These are phyloP conservation scores for Cheumatopsyche charites DNA, from an alignment of 1,140 invertebrate species.

Conservation along the genomic window DNA sequence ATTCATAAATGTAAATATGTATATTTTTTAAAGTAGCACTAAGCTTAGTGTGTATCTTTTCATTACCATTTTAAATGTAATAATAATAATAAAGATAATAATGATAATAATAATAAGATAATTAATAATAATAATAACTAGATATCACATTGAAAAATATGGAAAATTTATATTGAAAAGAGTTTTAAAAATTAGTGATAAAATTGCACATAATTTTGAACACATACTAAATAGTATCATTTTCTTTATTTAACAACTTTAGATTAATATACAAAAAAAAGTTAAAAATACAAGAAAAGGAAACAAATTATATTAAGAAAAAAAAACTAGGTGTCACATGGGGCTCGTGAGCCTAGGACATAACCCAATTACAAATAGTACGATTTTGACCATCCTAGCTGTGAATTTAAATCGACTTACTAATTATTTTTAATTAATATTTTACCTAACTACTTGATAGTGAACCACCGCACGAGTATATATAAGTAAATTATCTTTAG, in stretches of 20 bases:
- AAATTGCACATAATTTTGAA: conserved; percentile 49
- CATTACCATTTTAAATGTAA: conserved; percentile 2
- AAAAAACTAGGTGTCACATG: conserved; percentile 34
- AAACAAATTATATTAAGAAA: too few species aligned
- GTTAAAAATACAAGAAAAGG: not conserved
- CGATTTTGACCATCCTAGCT: conserved; percentile 48
- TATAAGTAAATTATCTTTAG: conserved; percentile 11
- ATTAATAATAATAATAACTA: conserved; percentile 47
- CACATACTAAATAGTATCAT: conserved; percentile 47
- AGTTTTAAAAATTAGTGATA: conserved; percentile 45
- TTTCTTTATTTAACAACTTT: conserved; percentile 21
- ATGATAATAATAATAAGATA: conserved; percentile 7
- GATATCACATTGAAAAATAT: conserved; percentile 49
- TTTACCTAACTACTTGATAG: conserved; percentile 48
- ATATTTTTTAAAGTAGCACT: conserved; percentile 31
- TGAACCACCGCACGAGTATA: conserved; percentile 42
- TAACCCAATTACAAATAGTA: conserved; percentile 27
- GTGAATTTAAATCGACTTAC: conserved; percentile 45
- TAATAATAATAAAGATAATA: not conserved
- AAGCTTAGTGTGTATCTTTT: conserved; percentile 25
- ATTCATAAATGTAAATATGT: conserved; percentile 5
- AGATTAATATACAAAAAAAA: not conserved
- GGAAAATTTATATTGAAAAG: conserved; percentile 47
- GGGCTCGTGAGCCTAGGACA: conserved; percentile 31
- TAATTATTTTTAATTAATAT: conserved; percentile 42